Base-by-base conservation (phyloP, 2,888 invertebrate genomes). In the Ichneumoninae sp. region DNA sequence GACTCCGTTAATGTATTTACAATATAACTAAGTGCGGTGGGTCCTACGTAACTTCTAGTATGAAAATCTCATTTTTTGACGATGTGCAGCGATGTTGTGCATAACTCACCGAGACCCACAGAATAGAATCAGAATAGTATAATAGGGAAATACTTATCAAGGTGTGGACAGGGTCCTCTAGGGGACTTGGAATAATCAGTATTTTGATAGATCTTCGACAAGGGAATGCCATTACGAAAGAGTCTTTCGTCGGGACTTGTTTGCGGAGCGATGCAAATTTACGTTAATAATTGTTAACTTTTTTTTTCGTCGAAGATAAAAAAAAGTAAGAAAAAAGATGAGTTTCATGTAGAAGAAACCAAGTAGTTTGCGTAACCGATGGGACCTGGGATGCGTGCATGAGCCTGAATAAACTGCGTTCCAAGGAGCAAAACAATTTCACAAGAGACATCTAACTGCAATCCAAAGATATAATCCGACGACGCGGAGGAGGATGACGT, bases 401-500 rank as follows among this genome's bases (percentile, higher is more conserved):
- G 63, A 30, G 63, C 6, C 22, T 63, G 16, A 33, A 33, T 13
- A 63, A 63, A 63, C 63, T 16, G 7, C 13, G n/a, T 0, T 33
- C 16, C 63, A n/a, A 16, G 30, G 10, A 26, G 16, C 57, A n/a
- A 63, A 16, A 30, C n/a, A 63, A 16, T 63, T 63, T 63, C 16
- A 33, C 30, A 13, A 30, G 30, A 63, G 30, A 30, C 16, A 26
- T 63, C 30, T 26, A 16, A 63, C 63, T 63, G 63, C 63, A 33
- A 16, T 63, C 30, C 30, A 10, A 33, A 33, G 6, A 63, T 63
- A 6, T 16, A 30, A 33, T 63, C 63, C 63, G 16, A 30, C 16
- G 63, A 63, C 30, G 63, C 33, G 33, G n/a, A 13, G 33, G 63
- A 30, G 33, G 63, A 30, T 33, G 63, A 63, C 30, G 63, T 33